Evolutionary conservation across 2,113 vertebrate genomes (phyloP).

Genomic region (Gopherus flavomarginatus): DNA sequence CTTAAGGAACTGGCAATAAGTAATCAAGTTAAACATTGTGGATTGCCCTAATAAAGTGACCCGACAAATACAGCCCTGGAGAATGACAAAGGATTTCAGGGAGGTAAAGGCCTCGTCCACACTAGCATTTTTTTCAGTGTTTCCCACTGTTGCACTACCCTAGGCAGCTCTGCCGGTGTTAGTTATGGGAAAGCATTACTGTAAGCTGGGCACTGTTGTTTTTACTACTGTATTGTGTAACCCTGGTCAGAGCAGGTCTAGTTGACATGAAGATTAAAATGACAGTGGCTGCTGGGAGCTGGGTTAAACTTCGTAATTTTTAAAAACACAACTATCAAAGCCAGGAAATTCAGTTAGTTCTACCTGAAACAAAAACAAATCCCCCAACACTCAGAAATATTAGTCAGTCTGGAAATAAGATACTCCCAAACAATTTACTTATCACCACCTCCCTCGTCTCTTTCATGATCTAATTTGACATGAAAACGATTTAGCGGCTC

Average conservation of each 20-base stretch:
- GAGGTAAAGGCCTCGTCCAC: background rate
- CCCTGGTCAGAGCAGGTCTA: background rate
- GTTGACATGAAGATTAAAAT: background rate
- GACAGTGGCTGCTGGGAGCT: background rate
- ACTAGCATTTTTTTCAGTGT: background rate
- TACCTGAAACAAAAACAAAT: background rate
- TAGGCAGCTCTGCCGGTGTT: background rate
- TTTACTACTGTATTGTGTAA: background rate
- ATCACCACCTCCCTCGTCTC: background rate
- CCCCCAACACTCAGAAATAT: background rate
- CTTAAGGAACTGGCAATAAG: background rate
- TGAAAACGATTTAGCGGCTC: background rate
- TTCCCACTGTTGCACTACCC: background rate
- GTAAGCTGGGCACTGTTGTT: background rate
- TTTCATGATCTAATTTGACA: background rate
- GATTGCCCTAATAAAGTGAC: background rate
- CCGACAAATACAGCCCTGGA: background rate
- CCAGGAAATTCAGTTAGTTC: background rate
- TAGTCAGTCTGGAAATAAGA: background rate
- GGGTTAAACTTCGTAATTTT: background rate
- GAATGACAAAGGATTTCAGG: background rate
- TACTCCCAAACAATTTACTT: background rate
- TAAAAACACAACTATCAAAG: background rate
- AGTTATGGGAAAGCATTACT: background rate
- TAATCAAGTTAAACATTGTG: background rate